A percentile compares a stretch with the other conserved stretches of the same genome.
Conservation (phyloP, 2,888 invertebrate genomes). For the Desoria tigrina region DNA sequence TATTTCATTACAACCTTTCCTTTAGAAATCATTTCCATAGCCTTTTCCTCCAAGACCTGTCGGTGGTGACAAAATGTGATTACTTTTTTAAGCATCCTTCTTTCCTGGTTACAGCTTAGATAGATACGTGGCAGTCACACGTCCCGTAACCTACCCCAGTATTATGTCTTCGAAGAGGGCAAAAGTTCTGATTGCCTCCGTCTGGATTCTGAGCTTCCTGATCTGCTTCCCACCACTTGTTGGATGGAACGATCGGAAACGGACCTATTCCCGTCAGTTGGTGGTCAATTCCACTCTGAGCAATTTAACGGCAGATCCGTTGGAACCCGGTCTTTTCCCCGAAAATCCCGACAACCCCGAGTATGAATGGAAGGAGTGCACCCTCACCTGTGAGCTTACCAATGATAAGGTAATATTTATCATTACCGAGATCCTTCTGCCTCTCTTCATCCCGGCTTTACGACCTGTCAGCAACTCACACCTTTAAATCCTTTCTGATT, state of each 20-base stretch:
- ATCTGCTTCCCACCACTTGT: slow-evolving; percentile 96
- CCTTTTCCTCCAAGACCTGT: too few species aligned
- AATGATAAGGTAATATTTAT: slow-evolving; percentile 72
- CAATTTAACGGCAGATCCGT: slow-evolving; percentile 14
- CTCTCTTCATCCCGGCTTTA: not conserved
- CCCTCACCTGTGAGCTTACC: slow-evolving; percentile 77
- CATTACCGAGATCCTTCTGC: not conserved
- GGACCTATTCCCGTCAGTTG: slow-evolving; percentile 51
- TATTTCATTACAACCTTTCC: too few species aligned
- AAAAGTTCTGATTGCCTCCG: slow-evolving; percentile 81
- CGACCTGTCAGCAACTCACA: not conserved
- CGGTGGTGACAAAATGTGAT: too few species aligned
- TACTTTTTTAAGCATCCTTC: not conserved
- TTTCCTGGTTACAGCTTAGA: slow-evolving; percentile 43
- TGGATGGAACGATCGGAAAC: slow-evolving; percentile 77
- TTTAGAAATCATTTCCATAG: too few species aligned
- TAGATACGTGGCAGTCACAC: slow-evolving; percentile 93
- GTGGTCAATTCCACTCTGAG: slow-evolving; percentile 51
- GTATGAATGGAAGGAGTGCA: slow-evolving; percentile 47
- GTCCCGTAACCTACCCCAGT: slow-evolving; percentile 89
- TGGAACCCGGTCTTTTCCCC: not conserved
- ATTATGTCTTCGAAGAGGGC: slow-evolving; percentile 71
- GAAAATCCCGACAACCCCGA: not conserved
- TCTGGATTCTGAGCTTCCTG: slow-evolving; percentile 93
- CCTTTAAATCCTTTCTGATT: slow-evolving; percentile 1